A percentile compares a stretch with the other conserved stretches of the same genome.
Evolutionary conservation across 2,888 invertebrate species (phyloP).

Genomic region (Anthrax anthrax): DNA sequence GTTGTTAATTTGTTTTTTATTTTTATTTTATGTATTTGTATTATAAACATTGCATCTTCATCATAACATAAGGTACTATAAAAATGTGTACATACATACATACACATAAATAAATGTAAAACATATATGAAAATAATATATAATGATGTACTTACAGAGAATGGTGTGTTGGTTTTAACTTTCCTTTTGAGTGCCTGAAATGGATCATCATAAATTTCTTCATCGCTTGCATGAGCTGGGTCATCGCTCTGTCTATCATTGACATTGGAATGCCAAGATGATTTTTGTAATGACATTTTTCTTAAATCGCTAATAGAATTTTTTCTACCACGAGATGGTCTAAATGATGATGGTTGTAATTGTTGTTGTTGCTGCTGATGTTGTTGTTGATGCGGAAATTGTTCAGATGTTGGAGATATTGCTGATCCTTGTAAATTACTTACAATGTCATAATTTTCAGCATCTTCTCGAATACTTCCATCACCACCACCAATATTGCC

Average conservation of each 20-base stretch:
- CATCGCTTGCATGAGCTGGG: slow-evolving; percentile 5
- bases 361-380: background rate
- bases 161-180: slow-evolving; percentile 4
- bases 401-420: slow-evolving; percentile 3
- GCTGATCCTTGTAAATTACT: background rate
- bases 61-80: background rate
- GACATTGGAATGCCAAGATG: slow-evolving; percentile 1
- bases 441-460: background rate
- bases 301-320: slow-evolving; percentile 6
- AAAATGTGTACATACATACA: background rate
- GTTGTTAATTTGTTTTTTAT: too few relatives aligned
- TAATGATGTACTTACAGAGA: slow-evolving; percentile 9
- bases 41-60: too few relatives aligned
- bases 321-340: slow-evolving; percentile 6
- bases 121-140: background rate
- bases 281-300: slow-evolving; percentile 6
- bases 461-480: background rate
- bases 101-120: background rate
- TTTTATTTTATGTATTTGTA: too few relatives aligned
- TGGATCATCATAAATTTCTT: slow-evolving; percentile 6
- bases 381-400: slow-evolving; percentile 3
- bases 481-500: slow-evolving; percentile 1
- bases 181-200: slow-evolving; percentile 8
- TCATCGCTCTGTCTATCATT: slow-evolving; percentile 10
- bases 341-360: background rate